Percentiles rank a stretch among this genome's conserved stretches.
Evolutionary conservation across 2,888 invertebrate species (phyloP).

Genomic region (Scaeva pyrastri): DNA sequence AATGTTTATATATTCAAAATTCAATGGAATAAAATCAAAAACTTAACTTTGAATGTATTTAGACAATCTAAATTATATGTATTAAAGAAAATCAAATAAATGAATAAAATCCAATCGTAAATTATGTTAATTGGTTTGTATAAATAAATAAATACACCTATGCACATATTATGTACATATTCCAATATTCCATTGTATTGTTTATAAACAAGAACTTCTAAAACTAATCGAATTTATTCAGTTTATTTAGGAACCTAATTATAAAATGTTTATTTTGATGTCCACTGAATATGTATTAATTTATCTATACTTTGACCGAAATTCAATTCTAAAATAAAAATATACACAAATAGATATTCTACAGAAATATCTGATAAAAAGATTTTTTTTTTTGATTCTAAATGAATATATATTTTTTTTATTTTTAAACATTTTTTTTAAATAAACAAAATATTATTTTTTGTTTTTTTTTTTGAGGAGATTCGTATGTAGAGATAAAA

Average conservation of each 20-base stretch:
- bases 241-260: not conserved
- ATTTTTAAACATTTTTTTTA: not conserved
- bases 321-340: not conserved
- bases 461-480: conserved; percentile 18
- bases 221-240: conserved; percentile 2
- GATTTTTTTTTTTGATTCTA: too few species aligned
- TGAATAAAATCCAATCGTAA: not conserved
- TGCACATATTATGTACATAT: not conserved
- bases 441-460: conserved; percentile 4
- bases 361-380: not conserved
- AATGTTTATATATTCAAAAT: too few species aligned
- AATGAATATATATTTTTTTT: too few species aligned
- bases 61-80: not conserved
- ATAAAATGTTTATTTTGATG: conserved; percentile 17
- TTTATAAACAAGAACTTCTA: conserved; percentile 18
- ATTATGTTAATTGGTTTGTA: not conserved
- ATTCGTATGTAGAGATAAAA: conserved; percentile 1
- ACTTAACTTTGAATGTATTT: too few species aligned
- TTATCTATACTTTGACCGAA: conserved; percentile 1
- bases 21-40: not conserved
- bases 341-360: not conserved
- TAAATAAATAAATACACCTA: too few species aligned
- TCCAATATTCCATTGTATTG: not conserved
- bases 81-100: not conserved
- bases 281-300: not conserved